A percentile compares a stretch with the other conserved stretches of the same genome.
Evolutionary conservation across 2,797 vertebrate genomes (phyloP).

Genomic region (Fistularia commersonii): DNA sequence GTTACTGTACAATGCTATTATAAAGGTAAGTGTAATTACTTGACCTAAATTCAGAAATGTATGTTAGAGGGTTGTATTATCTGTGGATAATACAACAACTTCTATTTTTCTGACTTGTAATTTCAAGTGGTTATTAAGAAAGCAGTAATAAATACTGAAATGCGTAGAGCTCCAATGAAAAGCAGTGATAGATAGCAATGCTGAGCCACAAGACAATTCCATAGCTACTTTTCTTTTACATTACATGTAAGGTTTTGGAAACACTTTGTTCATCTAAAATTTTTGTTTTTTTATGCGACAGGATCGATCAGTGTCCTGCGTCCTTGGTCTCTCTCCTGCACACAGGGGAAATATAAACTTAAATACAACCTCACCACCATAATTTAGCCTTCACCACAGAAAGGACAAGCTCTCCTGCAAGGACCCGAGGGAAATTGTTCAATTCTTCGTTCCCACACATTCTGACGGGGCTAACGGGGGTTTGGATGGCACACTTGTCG

Average conservation of each 20-base stretch:
- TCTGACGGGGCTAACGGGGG: slow-evolving; percentile 24
- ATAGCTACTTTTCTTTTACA: background rate
- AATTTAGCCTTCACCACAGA: slow-evolving; percentile 65
- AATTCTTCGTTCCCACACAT: slow-evolving; percentile 71
- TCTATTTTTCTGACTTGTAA: no score
- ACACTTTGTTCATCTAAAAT: slow-evolving; percentile 57
- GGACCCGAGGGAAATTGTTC: slow-evolving; percentile 64
- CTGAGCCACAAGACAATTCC: slow-evolving; percentile 4
- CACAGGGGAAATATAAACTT: slow-evolving; percentile 75
- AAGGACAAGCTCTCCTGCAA: slow-evolving; percentile 62
- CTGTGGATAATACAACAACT: no score
- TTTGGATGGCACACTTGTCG: slow-evolving; percentile 44
- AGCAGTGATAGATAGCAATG: background rate
- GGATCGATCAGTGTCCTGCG: slow-evolving; percentile 69
- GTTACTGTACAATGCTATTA: no score
- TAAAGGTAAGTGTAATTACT: no score
- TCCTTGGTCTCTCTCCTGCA: slow-evolving; percentile 57
- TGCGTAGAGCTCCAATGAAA: no score
- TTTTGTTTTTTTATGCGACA: slow-evolving; percentile 37
- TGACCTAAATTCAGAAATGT: no score
- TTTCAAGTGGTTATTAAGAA: no score
- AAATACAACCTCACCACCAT: slow-evolving; percentile 66
- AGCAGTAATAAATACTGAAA: no score
- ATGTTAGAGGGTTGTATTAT: no score
- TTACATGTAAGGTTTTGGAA: slow-evolving; percentile 17